Conservation (phyloP, 2,888 invertebrate species). For the Hirtodrosophila confusa region DNA sequence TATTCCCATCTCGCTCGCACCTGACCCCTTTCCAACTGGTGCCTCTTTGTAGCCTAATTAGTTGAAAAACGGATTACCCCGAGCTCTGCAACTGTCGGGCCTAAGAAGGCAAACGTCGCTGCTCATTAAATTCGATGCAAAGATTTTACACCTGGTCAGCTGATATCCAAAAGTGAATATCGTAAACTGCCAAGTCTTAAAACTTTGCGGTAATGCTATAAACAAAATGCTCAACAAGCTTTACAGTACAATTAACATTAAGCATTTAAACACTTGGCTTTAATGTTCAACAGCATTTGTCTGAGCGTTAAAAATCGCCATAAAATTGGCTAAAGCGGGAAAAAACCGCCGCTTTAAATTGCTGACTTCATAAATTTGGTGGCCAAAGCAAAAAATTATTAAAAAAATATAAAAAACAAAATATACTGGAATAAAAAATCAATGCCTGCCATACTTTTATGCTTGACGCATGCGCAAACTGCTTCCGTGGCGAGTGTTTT, state of each 20-base stretch:
- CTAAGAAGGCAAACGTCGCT: constrained; percentile 54
- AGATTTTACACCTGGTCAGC: constrained; percentile 36
- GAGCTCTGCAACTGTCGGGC: constrained; percentile 20
- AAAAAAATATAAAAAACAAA: background rate
- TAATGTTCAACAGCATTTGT: constrained; percentile 33
- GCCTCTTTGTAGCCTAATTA: constrained; percentile 71
- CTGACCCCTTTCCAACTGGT: constrained; percentile 4
- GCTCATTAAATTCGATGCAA: constrained; percentile 53
- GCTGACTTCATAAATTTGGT: constrained; percentile 59
- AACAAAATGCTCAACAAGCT: constrained; percentile 60
- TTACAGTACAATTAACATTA: constrained; percentile 49
- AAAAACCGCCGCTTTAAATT: constrained; percentile 34
- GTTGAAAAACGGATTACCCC: constrained; percentile 62
- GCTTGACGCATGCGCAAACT: constrained; percentile 44
- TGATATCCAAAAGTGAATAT: constrained; percentile 20
- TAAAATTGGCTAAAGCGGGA: constrained; percentile 47
- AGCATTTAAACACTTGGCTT: constrained; percentile 57
- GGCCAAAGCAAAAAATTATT: constrained; percentile 21
- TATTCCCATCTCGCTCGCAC: constrained; percentile 9
- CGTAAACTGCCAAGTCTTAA: constrained; percentile 17
- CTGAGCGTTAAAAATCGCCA: constrained; percentile 54
- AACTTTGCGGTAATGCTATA: constrained; percentile 36
- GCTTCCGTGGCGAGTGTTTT: constrained; percentile 43
- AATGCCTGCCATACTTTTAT: constrained; percentile 48
- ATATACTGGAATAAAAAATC: constrained; percentile 13